Evolutionary conservation across 2,113 vertebrate species (phyloP).

Genomic region (Rhabdornis inornatus): DNA sequence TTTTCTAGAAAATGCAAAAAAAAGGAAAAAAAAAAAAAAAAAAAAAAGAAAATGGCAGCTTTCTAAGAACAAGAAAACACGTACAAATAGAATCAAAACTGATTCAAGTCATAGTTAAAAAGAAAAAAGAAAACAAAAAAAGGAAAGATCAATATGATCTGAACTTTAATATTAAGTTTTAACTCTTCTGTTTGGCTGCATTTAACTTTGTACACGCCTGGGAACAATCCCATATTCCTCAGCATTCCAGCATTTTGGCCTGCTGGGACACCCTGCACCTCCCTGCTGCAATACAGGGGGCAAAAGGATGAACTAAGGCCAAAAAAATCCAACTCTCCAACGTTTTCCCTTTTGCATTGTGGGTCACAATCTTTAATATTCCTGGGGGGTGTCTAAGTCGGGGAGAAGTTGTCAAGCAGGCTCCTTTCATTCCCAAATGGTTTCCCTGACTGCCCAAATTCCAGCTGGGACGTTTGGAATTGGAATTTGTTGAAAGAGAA

Average conservation of each 20-base stretch:
- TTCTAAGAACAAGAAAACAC: constrained; percentile 71
- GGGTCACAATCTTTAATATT: not conserved
- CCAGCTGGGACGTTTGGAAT: not conserved
- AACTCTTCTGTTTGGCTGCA: constrained; percentile 65
- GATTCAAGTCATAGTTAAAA: constrained; percentile 78
- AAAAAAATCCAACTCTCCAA: not conserved
- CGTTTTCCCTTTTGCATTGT: not conserved
- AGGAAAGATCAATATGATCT: constrained; percentile 86
- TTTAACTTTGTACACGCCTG: constrained; percentile 13
- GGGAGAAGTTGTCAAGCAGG: not conserved
- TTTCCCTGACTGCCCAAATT: not conserved
- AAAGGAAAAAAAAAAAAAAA: not conserved
- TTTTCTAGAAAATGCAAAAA: constrained; percentile 57
- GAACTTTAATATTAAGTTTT: constrained; percentile 69
- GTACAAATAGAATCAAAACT: constrained; percentile 77
- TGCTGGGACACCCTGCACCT: not conserved
- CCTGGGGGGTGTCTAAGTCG: not conserved
- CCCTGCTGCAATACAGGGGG: not conserved
- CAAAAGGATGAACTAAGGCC: not conserved
- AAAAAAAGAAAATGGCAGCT: constrained; percentile 52
- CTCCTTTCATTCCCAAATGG: not conserved
- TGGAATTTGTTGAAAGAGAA: not conserved
- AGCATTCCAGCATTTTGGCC: not conserved
- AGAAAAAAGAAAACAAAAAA: constrained; percentile 61
- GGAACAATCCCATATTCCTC: constrained; percentile 16